Evolutionary conservation across 2,888 invertebrate genomes (phyloP).

Genomic region (Limnephilus rhombicus): DNA sequence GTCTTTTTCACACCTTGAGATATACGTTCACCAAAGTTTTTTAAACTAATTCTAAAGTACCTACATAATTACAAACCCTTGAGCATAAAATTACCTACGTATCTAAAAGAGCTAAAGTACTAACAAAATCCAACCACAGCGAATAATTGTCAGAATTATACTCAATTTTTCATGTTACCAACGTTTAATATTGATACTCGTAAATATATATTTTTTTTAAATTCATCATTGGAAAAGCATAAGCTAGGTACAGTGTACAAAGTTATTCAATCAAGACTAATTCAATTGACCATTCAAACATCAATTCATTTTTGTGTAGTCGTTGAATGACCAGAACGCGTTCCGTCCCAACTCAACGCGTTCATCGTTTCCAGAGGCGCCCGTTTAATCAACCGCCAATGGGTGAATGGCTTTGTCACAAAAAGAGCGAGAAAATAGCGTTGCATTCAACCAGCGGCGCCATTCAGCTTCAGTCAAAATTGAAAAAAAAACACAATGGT

Average conservation of each 20-base stretch:
- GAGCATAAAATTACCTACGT: no score
- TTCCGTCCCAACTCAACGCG: neutral
- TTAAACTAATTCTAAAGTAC: no score
- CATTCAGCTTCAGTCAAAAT: constrained; percentile 15
- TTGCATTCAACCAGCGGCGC: constrained; percentile 32
- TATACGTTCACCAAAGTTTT: no score
- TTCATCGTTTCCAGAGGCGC: constrained; percentile 35
- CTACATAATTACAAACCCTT: no score
- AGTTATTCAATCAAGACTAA: neutral
- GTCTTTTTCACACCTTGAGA: no score
- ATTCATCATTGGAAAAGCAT: neutral
- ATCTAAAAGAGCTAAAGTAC: neutral
- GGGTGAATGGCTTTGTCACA: constrained; percentile 41
- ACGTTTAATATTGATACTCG: neutral
- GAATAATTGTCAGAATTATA: no score
- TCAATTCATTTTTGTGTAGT: neutral
- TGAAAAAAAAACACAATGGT: constrained; percentile 7
- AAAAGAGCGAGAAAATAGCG: constrained; percentile 21
- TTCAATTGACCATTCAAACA: neutral
- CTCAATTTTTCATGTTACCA: no score
- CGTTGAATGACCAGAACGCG: constrained; percentile 14
- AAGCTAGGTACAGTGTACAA: neutral
- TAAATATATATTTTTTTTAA: neutral
- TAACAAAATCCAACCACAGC: neutral
- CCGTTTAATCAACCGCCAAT: constrained; percentile 45